Evolutionary conservation across 1,140 invertebrate genomes (phyloP).

Genomic region (Apocrypta bakeri): DNA sequence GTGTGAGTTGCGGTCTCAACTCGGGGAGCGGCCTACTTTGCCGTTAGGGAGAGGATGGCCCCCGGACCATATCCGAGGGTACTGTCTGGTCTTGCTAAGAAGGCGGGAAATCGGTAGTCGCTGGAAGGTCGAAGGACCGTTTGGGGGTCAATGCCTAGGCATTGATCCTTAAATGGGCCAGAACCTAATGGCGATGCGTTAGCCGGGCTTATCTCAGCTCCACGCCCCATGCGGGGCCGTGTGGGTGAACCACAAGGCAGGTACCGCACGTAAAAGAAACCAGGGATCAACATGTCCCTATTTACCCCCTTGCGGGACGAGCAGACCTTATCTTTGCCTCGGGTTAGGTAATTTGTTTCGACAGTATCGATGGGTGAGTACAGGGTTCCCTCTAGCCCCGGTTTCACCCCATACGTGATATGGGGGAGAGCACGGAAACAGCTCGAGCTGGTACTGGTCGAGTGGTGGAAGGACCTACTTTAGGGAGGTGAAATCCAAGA

Average conservation of each 20-base stretch:
- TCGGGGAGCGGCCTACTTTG: constrained; percentile 59
- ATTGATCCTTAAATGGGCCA: background rate
- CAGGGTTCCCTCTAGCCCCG: too few relatives aligned
- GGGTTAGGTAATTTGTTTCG: too few relatives aligned
- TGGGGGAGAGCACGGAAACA: too few relatives aligned
- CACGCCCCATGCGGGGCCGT: background rate
- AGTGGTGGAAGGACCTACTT: too few relatives aligned
- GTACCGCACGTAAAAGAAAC: background rate
- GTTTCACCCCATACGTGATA: background rate
- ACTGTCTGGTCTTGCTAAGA: background rate
- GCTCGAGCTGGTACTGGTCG: too few relatives aligned
- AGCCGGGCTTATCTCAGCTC: constrained; percentile 21
- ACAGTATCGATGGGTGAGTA: too few relatives aligned
- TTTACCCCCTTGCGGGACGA: too few relatives aligned
- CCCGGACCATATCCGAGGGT: background rate
- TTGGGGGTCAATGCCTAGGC: background rate
- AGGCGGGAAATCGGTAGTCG: background rate
- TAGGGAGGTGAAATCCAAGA: too few relatives aligned
- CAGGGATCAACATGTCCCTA: background rate
- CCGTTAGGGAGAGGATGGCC: constrained; percentile 54
- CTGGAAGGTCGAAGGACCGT: background rate
- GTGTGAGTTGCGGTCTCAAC: too few relatives aligned
- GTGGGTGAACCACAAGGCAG: background rate
- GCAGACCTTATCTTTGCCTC: too few relatives aligned
- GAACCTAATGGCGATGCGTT: background rate